Conservation (phyloP, 2,113 vertebrate species). For the Centrocercus urophasianus region DNA sequence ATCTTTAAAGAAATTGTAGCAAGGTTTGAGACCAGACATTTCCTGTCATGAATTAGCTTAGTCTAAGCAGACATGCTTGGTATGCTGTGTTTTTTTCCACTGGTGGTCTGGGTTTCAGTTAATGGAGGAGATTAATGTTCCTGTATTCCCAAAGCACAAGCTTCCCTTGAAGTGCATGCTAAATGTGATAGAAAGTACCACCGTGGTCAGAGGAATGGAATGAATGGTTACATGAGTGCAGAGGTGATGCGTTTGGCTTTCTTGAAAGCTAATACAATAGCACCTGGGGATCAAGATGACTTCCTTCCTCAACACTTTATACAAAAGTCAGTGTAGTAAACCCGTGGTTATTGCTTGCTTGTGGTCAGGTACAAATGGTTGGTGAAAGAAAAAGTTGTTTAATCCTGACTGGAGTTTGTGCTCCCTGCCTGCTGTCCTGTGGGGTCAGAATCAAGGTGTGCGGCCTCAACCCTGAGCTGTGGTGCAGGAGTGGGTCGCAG, state of each 20-base stretch:
- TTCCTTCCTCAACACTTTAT: neutral
- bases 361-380: neutral
- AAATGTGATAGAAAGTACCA: neutral
- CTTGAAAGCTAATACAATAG: neutral
- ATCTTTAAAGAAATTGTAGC: neutral
- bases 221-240: neutral
- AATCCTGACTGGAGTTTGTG: accelerated
- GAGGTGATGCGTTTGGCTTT: neutral
- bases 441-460: neutral
- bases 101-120: neutral
- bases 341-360: neutral
- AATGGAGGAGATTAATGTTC: neutral
- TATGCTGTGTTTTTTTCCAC: too few species aligned
- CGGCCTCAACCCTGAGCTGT: accelerated
- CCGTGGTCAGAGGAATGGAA: neutral
- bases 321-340: neutral
- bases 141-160: neutral
- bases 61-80: neutral
- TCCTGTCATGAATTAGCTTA: neutral
- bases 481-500: neutral
- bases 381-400: neutral
- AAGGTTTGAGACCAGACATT: neutral
- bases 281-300: neutral
- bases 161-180: neutral
- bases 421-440: neutral